phyloP scores from a whole-genome alignment of 2,888 invertebrate species.

The Fragum sueziense region DNA sequence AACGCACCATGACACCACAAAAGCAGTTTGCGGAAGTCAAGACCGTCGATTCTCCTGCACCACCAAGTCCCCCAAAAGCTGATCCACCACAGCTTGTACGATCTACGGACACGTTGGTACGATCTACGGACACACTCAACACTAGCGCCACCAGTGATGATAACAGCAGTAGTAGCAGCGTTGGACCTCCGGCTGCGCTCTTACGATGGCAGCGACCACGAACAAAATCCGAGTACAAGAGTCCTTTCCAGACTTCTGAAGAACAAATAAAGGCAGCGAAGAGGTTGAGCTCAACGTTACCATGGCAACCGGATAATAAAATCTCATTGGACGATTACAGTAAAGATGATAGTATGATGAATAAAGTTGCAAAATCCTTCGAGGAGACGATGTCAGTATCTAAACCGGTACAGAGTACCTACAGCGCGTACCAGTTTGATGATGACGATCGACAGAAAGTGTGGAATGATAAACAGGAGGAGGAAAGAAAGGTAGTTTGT shows the following conservation, averaged over 20 bases:
- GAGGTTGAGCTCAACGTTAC: slow-evolving; percentile 60
- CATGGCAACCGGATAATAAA: slow-evolving; percentile 41
- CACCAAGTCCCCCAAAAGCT: slow-evolving; percentile 53
- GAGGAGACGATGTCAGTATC: slow-evolving; percentile 43
- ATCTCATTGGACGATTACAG: slow-evolving; percentile 42
- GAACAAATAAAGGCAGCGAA: slow-evolving; percentile 54
- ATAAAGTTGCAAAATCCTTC: slow-evolving; percentile 51
- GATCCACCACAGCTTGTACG: slow-evolving; percentile 52
- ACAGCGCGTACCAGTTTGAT: slow-evolving; percentile 47
- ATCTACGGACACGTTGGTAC: slow-evolving; percentile 14
- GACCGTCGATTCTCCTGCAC: slow-evolving; percentile 43
- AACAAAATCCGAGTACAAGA: slow-evolving; percentile 65
- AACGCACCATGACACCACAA: slow-evolving; percentile 18
- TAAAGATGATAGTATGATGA: slow-evolving; percentile 57
- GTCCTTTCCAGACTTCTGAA: slow-evolving; percentile 33
- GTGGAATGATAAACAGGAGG: slow-evolving; percentile 73
- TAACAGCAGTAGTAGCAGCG: slow-evolving; percentile 37
- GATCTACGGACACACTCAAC: slow-evolving; percentile 3
- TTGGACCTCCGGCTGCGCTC: slow-evolving; percentile 74
- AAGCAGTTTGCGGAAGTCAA: slow-evolving; percentile 33
- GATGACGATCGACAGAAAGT: slow-evolving; percentile 64
- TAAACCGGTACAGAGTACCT: slow-evolving; percentile 35
- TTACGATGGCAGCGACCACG: slow-evolving; percentile 71
- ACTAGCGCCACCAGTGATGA: slow-evolving; percentile 8
- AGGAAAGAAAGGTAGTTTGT: slow-evolving; percentile 70